phyloP scores from a whole-genome alignment of 2,797 vertebrate species.

The Pantherophis alleghaniensis region DNA sequence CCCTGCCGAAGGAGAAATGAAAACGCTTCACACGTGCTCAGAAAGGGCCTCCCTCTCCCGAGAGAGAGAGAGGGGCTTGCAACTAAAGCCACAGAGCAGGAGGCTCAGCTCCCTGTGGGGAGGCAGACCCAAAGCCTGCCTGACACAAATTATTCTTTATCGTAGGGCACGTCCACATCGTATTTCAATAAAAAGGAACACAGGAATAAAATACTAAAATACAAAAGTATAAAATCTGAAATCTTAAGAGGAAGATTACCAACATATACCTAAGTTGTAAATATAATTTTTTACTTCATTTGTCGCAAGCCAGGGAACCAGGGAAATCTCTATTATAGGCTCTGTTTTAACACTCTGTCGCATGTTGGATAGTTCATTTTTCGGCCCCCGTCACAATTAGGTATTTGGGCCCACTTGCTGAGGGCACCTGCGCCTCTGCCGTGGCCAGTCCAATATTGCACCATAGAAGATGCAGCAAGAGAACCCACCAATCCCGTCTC shows the following conservation, averaged over 20 bases:
- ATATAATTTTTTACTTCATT: neutral
- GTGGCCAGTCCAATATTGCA: too few species aligned
- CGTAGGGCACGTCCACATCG: neutral
- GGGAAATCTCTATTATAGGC: too few species aligned
- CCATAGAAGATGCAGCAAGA: neutral
- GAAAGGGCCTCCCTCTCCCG: neutral
- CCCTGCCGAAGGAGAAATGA: conserved; percentile 71
- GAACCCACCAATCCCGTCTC: conserved; percentile 88
- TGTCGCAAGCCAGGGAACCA: neutral
- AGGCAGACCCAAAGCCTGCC: neutral
- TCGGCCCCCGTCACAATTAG: neutral
- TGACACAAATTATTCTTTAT: neutral
- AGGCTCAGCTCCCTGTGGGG: neutral
- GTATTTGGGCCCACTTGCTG: neutral
- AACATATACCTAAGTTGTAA: neutral
- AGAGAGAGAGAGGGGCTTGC: too few species aligned
- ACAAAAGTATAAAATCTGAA: neutral
- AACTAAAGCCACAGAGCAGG: too few species aligned
- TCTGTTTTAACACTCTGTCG: too few species aligned
- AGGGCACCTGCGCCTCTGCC: too few species aligned
- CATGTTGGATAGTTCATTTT: too few species aligned
- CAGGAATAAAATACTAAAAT: neutral
- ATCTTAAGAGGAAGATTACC: neutral
- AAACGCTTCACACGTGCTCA: neutral
- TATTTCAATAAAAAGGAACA: neutral